Base-by-base conservation (phyloP, 1,140 invertebrate species). In the Drosophila nebulosa region DNA sequence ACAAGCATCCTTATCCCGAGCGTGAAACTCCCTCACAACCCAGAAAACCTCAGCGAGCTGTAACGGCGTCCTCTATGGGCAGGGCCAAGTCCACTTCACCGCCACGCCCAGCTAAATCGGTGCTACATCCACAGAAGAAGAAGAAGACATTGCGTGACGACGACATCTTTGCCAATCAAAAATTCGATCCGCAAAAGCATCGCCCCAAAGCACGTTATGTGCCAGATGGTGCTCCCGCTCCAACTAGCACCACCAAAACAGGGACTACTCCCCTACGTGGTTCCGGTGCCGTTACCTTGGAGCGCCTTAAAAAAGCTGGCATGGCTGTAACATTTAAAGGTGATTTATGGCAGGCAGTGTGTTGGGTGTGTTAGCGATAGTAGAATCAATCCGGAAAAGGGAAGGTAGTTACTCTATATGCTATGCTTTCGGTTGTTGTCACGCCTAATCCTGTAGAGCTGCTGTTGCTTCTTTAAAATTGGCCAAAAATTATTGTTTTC, bases 151-250 rank as follows among this genome's bases (percentile, higher is more conserved):
- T 90, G 92, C 35, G 80, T 14, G 90, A 83, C 12, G 90, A 83
- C 12, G 94, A 95, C 73, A 81, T 93, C n/a, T 94, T 95, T 67
- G 93, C 93, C 63, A 93, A 94, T 79, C 94, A 96, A 92, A 92
- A 93, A 32, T 96, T 95, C 81, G 95, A 97, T 91, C 95, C 95
- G 0, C 93, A 93, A 46, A 94, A 95, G 51, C 96, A 97, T 90
- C 93, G 94, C 22, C 96, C 96, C 10, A 94, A 94, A 67, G 95
- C 94, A 75, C 94, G 96, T 24, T 97, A 97, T 84, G 95, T 96
- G 75, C 96, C 96, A 7, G 90, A 90, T 1, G 86, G 77, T 0
- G 90, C 86, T 39, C 39, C 39, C 14, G 39, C 39, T 9, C 39
- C 39, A 0, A 2, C 7, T 18, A 1, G 16, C 6, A 2, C 16